Base-by-base conservation (phyloP, 2,888 invertebrate species). In the Laothoe populi region DNA sequence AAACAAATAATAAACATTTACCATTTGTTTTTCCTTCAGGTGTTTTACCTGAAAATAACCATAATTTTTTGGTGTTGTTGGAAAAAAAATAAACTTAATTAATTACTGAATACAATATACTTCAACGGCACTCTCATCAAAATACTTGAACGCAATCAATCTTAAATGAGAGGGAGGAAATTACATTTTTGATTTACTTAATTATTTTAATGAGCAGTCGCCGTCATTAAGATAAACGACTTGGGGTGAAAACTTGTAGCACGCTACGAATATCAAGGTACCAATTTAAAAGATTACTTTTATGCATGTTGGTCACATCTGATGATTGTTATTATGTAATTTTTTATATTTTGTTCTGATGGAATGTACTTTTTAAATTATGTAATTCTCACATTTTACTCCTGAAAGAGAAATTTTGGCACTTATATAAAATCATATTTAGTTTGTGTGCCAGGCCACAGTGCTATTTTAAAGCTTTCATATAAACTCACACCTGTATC, bases 171-270 rank as follows among this genome's bases (percentile, higher is more conserved):
- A 40, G 46, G 42, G 53, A 35, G 62, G 58, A 63, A 66, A 62
- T 63, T 61, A 59, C 53, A 61, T 59, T 53, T 53, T 53, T 45
- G 26, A 59, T 42, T 59, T 44, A 42, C 59, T 68, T 70, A 68
- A 70, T 73, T 69, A 64, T 66, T 70, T 68, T 71, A 75, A 75
- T 71, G 64, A 68, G 62, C 57, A 23, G 65, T 75, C 70, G 65
- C 67, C 63, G 64, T 63, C 66, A 67, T 70, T 69, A 67, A 44
- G 61, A 65, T 62, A 67, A 63, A 62, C 42, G 63, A 62, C 59
- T 68, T 59, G n/a, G 60, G 26, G 38, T 13, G 57, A 46, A 46
- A 53, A 63, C 42, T 23, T 60, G 64, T 67, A 66, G 61, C 69
- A 66, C 64, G 70, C 65, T 68, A 65, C 60, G 63, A 63, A 26